Evolutionary conservation across 2,113 vertebrate genomes (phyloP), one percentile per base, ranked within the genome.

Genomic region (Pterocles gutturalis): DNA sequence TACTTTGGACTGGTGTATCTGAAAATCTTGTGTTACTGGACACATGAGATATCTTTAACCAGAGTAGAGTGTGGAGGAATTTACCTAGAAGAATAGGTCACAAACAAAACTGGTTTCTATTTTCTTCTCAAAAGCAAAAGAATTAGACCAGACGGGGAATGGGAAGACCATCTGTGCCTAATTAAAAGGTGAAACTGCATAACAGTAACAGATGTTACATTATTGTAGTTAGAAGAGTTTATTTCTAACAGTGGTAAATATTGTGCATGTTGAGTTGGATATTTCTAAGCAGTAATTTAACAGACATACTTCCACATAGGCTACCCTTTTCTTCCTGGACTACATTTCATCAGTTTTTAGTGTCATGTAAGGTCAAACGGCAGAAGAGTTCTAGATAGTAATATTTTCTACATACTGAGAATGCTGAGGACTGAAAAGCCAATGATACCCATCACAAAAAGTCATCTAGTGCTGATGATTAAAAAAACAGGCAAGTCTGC

Each of bases 121-220:
- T 83, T 95, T 85, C 57, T 80, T 83, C 89, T 95, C 65, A 81
- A 85, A 96, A 78, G 67, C 61, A 69, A 86, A 93, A 80, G 51
- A 80, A 94, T 78, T 62, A 78, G 71, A 85, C 53, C 73, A 95
- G 78, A 75, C 13, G 0, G 64, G 78, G 60, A 93, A 53, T 48
- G 91, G 15, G 60, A 64, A 92, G 80, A 72, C 88, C 94, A 95
- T 96, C 92, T 97, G 92, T 87, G 77, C 57, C 65, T 93, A 82
- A 93, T 94, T 96, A 93, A 90, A 90, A 72, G 70, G 67, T 92
- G 83, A 96, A 92, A 82, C 90, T 91, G 53, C 73, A 58, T 93
- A 94, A 64, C 53, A 93, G 92, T 75, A 96, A 83, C 94, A 96
- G 83, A 97, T 96, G 95, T 92, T 95, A 48, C 13, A 55, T 87